Base-by-base conservation (phyloP, 1,140 invertebrate genomes). In the Dinoponera quadriceps region DNA sequence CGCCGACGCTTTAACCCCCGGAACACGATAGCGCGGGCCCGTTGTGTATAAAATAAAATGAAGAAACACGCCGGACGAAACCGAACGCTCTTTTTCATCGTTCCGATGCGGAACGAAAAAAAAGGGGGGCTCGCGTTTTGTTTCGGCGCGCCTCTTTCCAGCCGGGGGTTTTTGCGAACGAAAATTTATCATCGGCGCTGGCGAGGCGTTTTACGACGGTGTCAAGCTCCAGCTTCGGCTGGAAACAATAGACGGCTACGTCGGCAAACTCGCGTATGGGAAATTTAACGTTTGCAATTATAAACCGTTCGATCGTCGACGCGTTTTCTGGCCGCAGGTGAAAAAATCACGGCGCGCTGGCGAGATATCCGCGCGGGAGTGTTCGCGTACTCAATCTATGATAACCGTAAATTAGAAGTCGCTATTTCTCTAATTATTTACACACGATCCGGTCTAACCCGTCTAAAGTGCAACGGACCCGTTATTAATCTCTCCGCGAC, bases 41-140 rank as follows among this genome's bases (percentile, higher is more conserved):
- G 20, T 7, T 60, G 38, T 69, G 3, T 49, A 29, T 38, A 55
- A 82, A 82, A 65, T 33, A 78, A 77, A 82, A 65, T 63, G 27
- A 65, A 62, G 72, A 62, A 82, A 63, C 25, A 18, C 18, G 2
- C 11, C 14, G 20, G 7, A 38, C 25, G 25, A 75, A 16, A 51
- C 25, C 44, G 29, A 75, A 78, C 20, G 16, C 25, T 75, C 29
- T 74, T 75, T 82, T 62, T 49, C 33, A 20, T 82, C 44, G 69
- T 20, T 22, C 3, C 13, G 22, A 33, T 54, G 22, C 49, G 62
- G 62, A 60, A 27, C 63, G 63, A 33, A 51, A 51, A 49, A 9
- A 82, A 63, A 49, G 55, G 49, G 38, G 7, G 25, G n/a, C n/a
- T n/a, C 25, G 48, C 48, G 54, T 77, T 77, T 63, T 69, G 38